Conservation (phyloP, 2,113 vertebrate genomes). For the Catharus fuscescens region DNA sequence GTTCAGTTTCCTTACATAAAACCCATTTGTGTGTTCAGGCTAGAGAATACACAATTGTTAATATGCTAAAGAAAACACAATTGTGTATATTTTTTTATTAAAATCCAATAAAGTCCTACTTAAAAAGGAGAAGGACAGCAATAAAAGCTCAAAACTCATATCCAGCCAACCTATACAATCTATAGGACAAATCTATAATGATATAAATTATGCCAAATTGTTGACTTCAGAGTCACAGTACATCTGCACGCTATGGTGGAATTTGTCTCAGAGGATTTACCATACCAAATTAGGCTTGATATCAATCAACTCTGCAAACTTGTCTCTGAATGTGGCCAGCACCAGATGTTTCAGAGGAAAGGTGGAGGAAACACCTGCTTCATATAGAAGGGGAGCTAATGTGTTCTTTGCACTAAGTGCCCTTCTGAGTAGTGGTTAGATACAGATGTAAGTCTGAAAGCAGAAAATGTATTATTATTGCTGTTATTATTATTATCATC, state of each 20-base stretch:
- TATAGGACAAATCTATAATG: background rate
- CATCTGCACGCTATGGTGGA: background rate
- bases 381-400: background rate
- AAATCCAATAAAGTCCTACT: background rate
- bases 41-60: background rate
- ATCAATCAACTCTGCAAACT: background rate
- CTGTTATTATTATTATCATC: background rate
- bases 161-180: background rate
- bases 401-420: background rate
- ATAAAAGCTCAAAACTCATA: background rate
- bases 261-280: slow-evolving; percentile 2
- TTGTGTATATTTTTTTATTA: background rate
- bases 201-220: background rate
- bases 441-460: background rate
- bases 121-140: background rate
- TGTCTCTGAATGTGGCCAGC: background rate
- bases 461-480: background rate
- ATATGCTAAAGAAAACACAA: background rate
- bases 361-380: background rate
- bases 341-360: slow-evolving; percentile 26
- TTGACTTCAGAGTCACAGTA: background rate
- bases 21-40: background rate
- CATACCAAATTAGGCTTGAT: background rate
- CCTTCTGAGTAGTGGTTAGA: background rate
- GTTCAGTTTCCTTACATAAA: background rate